Percentiles rank a stretch among this genome's conserved stretches.
These are phyloP conservation scores for Lacanobia oleracea DNA, from an alignment of 2,888 invertebrate genomes.

Conservation along the genomic window DNA sequence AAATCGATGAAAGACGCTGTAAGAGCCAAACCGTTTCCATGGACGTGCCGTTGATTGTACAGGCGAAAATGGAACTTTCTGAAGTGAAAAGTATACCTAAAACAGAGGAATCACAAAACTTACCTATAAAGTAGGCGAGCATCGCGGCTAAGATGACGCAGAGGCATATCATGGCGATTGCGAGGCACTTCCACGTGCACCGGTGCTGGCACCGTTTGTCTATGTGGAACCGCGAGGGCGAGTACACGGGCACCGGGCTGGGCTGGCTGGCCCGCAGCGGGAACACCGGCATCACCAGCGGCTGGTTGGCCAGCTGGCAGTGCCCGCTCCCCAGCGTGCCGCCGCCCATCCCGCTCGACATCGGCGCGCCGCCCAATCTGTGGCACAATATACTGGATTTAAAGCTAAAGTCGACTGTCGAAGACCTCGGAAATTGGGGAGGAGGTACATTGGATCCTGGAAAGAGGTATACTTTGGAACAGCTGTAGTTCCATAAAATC, in stretches of 20 bases:
- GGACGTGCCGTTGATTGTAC: background rate
- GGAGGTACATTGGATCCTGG: background rate
- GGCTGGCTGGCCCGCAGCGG: constrained; percentile 96
- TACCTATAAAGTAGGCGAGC: constrained; percentile 98
- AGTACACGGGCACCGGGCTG: constrained; percentile 94
- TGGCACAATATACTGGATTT: constrained; percentile 69
- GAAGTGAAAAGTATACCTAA: background rate
- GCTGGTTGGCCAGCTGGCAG: constrained; percentile 93
- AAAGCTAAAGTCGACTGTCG: constrained; percentile 61
- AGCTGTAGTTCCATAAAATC: too few species aligned
- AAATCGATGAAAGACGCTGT: background rate
- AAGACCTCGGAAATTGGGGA: constrained; percentile 55
- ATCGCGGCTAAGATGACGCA: constrained; percentile 97
- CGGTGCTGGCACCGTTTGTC: constrained; percentile 98
- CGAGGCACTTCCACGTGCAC: constrained; percentile 99
- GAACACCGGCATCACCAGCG: constrained; percentile 97
- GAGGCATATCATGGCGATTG: constrained; percentile 97
- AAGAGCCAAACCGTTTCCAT: background rate
- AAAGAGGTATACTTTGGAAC: background rate
- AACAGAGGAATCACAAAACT: constrained; percentile 73
- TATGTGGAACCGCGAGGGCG: constrained; percentile 98
- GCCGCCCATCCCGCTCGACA: constrained; percentile 91
- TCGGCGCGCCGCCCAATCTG: constrained; percentile 90
- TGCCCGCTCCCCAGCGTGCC: constrained; percentile 92
- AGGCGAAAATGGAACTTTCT: background rate